Conservation (phyloP, 1,140 invertebrate genomes). For the Drosophila sturtevanti region DNA sequence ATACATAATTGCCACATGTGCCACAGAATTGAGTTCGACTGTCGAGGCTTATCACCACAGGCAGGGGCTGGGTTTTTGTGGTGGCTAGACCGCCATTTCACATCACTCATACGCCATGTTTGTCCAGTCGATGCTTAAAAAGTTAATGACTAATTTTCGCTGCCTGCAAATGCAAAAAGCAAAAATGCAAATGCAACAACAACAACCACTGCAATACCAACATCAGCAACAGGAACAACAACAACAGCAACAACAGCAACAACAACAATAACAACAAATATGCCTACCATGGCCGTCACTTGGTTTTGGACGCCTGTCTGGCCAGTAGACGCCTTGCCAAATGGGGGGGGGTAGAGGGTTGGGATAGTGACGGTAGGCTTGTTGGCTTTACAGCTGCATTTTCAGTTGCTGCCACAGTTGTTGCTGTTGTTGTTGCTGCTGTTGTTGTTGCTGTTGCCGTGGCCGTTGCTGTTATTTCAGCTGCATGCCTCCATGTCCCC, state of each 20-base stretch:
- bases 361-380: conserved; percentile 1
- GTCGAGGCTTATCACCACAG: conserved; percentile 57
- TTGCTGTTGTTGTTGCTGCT: neutral
- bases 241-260: conserved; percentile 22
- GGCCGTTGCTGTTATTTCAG: conserved; percentile 63
- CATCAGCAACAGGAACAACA: neutral
- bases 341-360: neutral
- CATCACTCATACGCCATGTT: conserved; percentile 80
- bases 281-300: conserved; percentile 50
- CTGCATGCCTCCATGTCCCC: conserved; percentile 39
- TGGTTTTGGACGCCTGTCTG: conserved; percentile 42
- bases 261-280: conserved; percentile 25
- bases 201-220: neutral
- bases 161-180: conserved; percentile 31
- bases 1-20: conserved; percentile 70
- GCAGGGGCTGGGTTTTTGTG: conserved; percentile 10
- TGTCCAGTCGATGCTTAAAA: conserved; percentile 79
- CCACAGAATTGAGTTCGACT: conserved; percentile 69
- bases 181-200: neutral
- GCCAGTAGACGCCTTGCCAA: conserved; percentile 1
- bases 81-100: conserved; percentile 44
- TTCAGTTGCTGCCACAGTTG: neutral
- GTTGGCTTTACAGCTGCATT: conserved; percentile 55
- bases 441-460: conserved; percentile 21
- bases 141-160: conserved; percentile 80